Conservation (phyloP, 2,888 invertebrate species). For the Pseudococcus longispinus region DNA sequence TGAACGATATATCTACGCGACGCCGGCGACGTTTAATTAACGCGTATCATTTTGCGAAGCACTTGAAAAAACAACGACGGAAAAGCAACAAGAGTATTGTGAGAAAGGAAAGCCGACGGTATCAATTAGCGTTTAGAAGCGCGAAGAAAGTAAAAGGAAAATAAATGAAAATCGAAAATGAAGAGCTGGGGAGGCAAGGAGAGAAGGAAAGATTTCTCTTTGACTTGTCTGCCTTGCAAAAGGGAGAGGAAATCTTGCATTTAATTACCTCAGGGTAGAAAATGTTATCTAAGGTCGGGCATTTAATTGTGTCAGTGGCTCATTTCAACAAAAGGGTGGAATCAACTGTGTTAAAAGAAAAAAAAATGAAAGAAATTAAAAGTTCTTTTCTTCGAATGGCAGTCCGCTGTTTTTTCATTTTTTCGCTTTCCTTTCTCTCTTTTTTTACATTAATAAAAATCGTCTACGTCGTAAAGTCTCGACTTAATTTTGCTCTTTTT, state of each 20-base stretch:
- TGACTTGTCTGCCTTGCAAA: slow-evolving; percentile 52
- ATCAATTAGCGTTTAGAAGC: slow-evolving; percentile 50
- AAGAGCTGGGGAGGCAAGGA: slow-evolving; percentile 6
- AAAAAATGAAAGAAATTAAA: slow-evolving; percentile 56
- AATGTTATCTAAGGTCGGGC: slow-evolving; percentile 54
- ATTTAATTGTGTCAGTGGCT: slow-evolving; percentile 57
- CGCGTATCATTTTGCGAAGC: slow-evolving; percentile 12
- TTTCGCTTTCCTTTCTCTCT: neutral
- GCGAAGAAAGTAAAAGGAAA: slow-evolving; percentile 55
- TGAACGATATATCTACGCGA: neutral
- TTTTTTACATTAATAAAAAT: slow-evolving; percentile 52
- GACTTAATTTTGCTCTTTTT: slow-evolving; percentile 52
- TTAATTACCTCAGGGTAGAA: slow-evolving; percentile 57
- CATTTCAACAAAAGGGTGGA: slow-evolving; percentile 56
- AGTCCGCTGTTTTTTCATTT: slow-evolving; percentile 46
- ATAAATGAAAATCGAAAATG: slow-evolving; percentile 55
- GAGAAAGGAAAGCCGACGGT: slow-evolving; percentile 51
- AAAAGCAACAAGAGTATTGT: slow-evolving; percentile 35
- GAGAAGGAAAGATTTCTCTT: slow-evolving; percentile 52
- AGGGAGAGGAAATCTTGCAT: slow-evolving; percentile 55
- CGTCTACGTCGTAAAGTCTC: slow-evolving; percentile 48
- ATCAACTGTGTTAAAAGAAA: slow-evolving; percentile 45
- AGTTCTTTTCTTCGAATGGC: slow-evolving; percentile 50
- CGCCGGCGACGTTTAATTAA: neutral
- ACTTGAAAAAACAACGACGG: slow-evolving; percentile 48